These are phyloP conservation scores for Callimorpha dominula DNA, from an alignment of 2,888 invertebrate genomes.

Conservation along the genomic window DNA sequence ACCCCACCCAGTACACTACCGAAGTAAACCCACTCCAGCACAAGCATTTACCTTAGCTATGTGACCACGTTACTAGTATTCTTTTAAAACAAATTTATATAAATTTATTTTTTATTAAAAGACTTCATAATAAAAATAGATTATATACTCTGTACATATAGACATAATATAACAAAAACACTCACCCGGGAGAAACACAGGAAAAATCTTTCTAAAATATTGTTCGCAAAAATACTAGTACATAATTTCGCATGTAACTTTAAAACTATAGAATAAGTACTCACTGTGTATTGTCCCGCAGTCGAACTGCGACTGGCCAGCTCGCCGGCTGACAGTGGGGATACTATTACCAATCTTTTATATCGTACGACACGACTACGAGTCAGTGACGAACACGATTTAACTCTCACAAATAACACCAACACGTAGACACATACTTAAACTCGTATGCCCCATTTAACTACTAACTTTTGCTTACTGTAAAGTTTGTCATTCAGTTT, in stretches of 20 bases:
- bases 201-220: slow-evolving; percentile 2
- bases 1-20: no score
- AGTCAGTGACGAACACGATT: background rate
- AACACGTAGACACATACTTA: no score
- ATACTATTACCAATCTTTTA: slow-evolving; percentile 31
- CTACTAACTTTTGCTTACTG: no score
- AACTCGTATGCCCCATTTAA: no score
- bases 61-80: no score
- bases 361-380: slow-evolving; percentile 35
- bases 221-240: background rate
- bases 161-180: background rate
- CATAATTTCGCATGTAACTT: background rate
- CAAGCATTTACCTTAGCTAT: no score
- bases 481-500: no score
- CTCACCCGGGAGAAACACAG: slow-evolving; percentile 3
- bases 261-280: background rate
- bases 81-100: no score
- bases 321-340: slow-evolving; percentile 22
- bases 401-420: background rate
- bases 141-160: background rate
- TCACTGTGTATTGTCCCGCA: slow-evolving; percentile 21
- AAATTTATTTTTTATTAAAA: no score
- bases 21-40: no score
- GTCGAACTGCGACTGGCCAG: slow-evolving; percentile 20
- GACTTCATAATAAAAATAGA: background rate